Evolutionary conservation across 2,113 vertebrate species (phyloP).

Genomic region (Tragelaphus strepsiceros): DNA sequence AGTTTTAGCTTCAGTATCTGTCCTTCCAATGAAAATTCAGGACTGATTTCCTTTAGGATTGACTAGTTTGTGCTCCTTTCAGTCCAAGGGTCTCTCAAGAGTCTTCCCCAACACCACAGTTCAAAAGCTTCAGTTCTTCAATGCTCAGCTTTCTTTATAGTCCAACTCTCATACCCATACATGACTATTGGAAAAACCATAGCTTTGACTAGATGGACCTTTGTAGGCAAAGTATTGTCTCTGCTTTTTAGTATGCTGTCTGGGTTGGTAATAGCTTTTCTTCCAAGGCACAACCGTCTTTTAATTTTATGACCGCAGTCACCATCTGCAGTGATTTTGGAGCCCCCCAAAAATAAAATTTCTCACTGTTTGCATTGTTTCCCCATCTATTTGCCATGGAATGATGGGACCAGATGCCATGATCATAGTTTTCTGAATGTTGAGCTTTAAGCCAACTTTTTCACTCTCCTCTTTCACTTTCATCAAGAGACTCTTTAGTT

Average conservation of each 20-base stretch:
- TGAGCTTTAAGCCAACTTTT: not conserved
- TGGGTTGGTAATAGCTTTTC: not conserved
- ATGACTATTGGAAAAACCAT: not conserved
- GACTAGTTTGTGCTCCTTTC: not conserved
- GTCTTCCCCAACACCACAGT: not conserved
- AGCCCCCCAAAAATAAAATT: rapidly evolving
- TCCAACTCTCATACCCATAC: not conserved
- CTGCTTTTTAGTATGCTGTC: not conserved
- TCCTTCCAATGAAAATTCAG: not conserved
- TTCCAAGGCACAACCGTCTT: rapidly evolving
- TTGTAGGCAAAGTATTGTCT: not conserved
- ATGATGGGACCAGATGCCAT: not conserved
- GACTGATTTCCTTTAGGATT: not conserved
- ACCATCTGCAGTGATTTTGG: not conserved
- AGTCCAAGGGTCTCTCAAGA: not conserved
- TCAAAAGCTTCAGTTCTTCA: rapidly evolving
- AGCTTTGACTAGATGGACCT: not conserved
- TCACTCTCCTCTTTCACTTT: not conserved
- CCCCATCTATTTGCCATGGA: not conserved
- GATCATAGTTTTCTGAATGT: not conserved
- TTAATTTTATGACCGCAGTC: not conserved
- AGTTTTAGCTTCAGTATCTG: not conserved
- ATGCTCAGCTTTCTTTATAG: not conserved
- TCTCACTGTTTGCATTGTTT: not conserved
- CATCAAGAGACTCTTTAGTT: not conserved